Base-by-base conservation (phyloP, 2,888 invertebrate species). In the Ichneumon xanthorius region DNA sequence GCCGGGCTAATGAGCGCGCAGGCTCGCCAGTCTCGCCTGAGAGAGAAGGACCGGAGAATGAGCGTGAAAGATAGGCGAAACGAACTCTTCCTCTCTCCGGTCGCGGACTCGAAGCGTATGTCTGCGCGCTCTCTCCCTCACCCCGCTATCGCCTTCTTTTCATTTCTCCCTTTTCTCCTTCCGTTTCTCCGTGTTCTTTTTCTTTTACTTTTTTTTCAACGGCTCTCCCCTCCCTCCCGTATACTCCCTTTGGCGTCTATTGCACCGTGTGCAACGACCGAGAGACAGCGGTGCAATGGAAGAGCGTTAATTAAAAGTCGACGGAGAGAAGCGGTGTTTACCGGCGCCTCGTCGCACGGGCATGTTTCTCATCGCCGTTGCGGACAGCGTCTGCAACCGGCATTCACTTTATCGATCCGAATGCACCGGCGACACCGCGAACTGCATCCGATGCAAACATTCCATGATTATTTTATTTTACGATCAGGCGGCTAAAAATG, bases 221-320 rank as follows among this genome's bases (percentile, higher is more conserved):
- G 19, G 48, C 26, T 30, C 30, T 30, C 68, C 68, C 68, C 19
- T 61, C 58, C 48, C 53, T n/a, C 37, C 68, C 33, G 63, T 50
- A 22, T 40, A 40, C 67, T 37, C 61, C 22, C 58, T 37, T 61
- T 19, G 55, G 45, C 19, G 50, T 77, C 71, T 77, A 84, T 80
- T 61, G 84, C 72, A 58, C 76, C 63, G 65, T 76, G 70, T 53
- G 73, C 79, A 63, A 33, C 48, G 80, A 80, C 72, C 30, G 50
- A 72, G 77, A 77, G 80, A 53, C 22, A 72, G 80, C 67, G 71
- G 85, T 77, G 88, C 84, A 87, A 84, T 86, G 88, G 86, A 86
- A 80, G 70, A 79, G 88, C 87, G 87, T 88, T 84, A 88, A 82
- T 85, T 84, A 84, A 86, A 86, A 85, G 89, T 85, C 82, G 75